Conservation (phyloP, 2,797 vertebrate genomes). For the Danio aesculapii region DNA sequence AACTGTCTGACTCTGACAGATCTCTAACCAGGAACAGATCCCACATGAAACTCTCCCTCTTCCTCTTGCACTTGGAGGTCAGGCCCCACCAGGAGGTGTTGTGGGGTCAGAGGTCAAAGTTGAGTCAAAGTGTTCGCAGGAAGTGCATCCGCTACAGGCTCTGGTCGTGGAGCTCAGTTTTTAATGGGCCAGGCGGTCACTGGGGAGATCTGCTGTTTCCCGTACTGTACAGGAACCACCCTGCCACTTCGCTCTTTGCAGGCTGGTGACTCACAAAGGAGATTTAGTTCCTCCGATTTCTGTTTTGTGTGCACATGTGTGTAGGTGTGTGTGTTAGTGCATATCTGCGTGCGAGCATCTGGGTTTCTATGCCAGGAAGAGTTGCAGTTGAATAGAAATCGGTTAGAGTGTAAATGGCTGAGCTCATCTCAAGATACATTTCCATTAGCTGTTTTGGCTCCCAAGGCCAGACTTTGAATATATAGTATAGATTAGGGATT, state of each 20-base stretch:
- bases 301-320: slow-evolving; percentile 35
- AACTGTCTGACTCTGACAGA: slow-evolving; percentile 55
- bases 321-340: slow-evolving; percentile 25
- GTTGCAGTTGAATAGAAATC: slow-evolving; percentile 2
- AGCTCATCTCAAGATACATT: neutral
- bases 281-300: slow-evolving; percentile 46
- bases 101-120: slow-evolving; percentile 56
- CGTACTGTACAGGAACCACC: slow-evolving; percentile 59
- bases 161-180: slow-evolving; percentile 45
- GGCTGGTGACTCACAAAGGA: slow-evolving; percentile 54
- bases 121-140: slow-evolving; percentile 55
- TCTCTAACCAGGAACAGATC: slow-evolving; percentile 56
- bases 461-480: neutral
- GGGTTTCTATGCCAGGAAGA: slow-evolving; percentile 32
- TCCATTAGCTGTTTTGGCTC: slow-evolving; percentile 2
- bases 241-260: slow-evolving; percentile 55
- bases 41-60: slow-evolving; percentile 43
- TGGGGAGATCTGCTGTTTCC: slow-evolving; percentile 57
- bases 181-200: slow-evolving; percentile 60
- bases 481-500: neutral
- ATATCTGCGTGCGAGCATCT: slow-evolving; percentile 39
- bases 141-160: slow-evolving; percentile 58
- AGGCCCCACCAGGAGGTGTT: slow-evolving; percentile 51
- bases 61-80: slow-evolving; percentile 39
- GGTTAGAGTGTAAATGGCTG: slow-evolving; percentile 20